phyloP scores from a whole-genome alignment of 2,888 invertebrate genomes.

The Cryptus viduatorius region DNA sequence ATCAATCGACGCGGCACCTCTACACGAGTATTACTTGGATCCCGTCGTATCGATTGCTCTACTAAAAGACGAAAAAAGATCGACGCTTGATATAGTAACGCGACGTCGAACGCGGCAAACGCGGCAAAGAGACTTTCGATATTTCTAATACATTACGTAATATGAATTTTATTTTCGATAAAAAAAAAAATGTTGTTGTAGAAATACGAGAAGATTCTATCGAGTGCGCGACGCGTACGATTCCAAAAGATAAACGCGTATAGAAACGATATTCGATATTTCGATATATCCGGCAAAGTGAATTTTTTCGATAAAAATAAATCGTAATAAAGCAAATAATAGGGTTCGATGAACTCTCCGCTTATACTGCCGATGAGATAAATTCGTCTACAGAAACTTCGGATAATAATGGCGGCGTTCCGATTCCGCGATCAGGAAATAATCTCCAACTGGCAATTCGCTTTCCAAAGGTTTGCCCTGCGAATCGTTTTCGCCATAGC shows the following conservation, averaged over 20 bases:
- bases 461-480: slow-evolving; percentile 8
- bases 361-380: not conserved
- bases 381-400: not conserved
- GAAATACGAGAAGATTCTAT: too few relatives aligned
- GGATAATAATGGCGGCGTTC: not conserved
- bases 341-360: too few relatives aligned
- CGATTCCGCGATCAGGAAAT: slow-evolving; percentile 10
- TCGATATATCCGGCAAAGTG: not conserved
- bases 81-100: not conserved
- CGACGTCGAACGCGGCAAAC: not conserved
- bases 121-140: not conserved
- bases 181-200: too few relatives aligned
- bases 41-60: not conserved
- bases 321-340: not conserved
- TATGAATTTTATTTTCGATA: too few relatives aligned
- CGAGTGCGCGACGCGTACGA: too few relatives aligned
- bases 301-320: not conserved
- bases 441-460: slow-evolving; percentile 29
- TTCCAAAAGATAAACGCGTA: too few relatives aligned
- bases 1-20: not conserved
- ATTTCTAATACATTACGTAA: not conserved
- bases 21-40: not conserved
- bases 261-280: not conserved
- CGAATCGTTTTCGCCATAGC: slow-evolving; percentile 15
- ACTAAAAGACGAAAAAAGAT: not conserved